Percentiles rank a stretch among this genome's conserved stretches.
These are phyloP conservation scores for Leptestheria dahalacensis DNA, from an alignment of 1,140 invertebrate genomes.

Conservation along the genomic window DNA sequence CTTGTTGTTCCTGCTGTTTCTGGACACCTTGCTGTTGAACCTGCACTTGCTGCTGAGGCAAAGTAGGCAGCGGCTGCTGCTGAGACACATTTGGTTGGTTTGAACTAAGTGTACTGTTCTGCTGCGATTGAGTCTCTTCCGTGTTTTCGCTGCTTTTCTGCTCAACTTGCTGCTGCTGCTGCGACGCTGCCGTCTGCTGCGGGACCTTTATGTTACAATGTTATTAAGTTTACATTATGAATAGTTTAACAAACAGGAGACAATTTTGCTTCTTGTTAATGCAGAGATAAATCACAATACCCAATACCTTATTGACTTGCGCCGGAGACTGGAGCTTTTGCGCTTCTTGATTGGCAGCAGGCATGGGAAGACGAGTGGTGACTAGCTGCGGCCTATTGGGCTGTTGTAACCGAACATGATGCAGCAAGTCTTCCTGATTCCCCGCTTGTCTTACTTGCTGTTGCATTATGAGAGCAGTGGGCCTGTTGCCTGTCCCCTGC, in stretches of 20 bases:
- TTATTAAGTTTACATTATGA: too few species aligned
- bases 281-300: too few species aligned
- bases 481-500: not conserved
- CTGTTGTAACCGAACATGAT: not conserved
- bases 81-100: constrained; percentile 17
- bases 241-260: too few species aligned
- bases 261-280: too few species aligned
- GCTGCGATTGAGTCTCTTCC: not conserved
- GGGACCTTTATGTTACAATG: too few species aligned
- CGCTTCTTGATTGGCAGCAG: not conserved
- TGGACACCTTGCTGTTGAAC: constrained; percentile 28
- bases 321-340: not conserved
- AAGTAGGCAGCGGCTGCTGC: constrained; percentile 18
- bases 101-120: constrained; percentile 8
- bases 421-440: not conserved
- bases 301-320: too few species aligned
- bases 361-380: too few species aligned
- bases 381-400: not conserved
- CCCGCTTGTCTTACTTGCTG: not conserved
- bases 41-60: constrained; percentile 41
- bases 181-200: not conserved
- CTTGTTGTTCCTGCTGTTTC: too few species aligned
- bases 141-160: not conserved
- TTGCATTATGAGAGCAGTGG: not conserved
- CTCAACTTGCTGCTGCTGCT: not conserved